Evolutionary conservation across 2,888 invertebrate genomes (phyloP), one percentile per base, ranked within the genome.

Genomic region (Agriopis marginaria): DNA sequence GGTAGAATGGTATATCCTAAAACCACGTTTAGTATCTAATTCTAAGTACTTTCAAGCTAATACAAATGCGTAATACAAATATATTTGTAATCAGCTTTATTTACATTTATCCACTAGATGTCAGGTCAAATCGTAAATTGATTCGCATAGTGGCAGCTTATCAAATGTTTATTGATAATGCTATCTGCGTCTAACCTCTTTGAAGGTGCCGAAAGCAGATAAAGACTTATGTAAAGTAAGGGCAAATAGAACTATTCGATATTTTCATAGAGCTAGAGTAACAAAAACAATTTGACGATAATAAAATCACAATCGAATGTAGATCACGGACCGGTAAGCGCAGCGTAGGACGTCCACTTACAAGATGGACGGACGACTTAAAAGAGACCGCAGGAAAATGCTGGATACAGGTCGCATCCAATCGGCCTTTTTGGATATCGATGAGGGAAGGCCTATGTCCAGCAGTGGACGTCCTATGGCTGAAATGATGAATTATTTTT

Each of bases 61-160:
- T 39, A 42, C 6, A 44, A 32, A 56, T 0, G 17, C 23, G 53
- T 10, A 11, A 32, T 32, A 32, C 32, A 32, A 32, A 32, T 32
- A 32, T 32, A 5, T 61, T 42, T 14, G 44, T 58, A 53, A 63
- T 63, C 63, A 61, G 44, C 23, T 42, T 40, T 42, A 59, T 63
- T 71, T 59, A 50, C 60, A 56, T 59, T 69, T 73, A 75, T 75
- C 71, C 68, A 58, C 65, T 55, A 73, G 73, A 79, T 76, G 71
- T 66, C 63, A 77, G 88, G 88, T 89, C 88, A 85, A 73, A 73
- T 83, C 80, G 84, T 87, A 84, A 90, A 90, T 90, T 90, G 89
- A 91, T 88, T 91, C 79, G 81, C 81, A 73, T 82, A 77, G 82
- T 81, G 76, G 54, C 77, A 71, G 82, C 77, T 77, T 87, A 84